Evolutionary conservation across 2,888 invertebrate genomes (phyloP), one percentile per base, ranked within the genome.

Genomic region (Nudaria mundana): DNA sequence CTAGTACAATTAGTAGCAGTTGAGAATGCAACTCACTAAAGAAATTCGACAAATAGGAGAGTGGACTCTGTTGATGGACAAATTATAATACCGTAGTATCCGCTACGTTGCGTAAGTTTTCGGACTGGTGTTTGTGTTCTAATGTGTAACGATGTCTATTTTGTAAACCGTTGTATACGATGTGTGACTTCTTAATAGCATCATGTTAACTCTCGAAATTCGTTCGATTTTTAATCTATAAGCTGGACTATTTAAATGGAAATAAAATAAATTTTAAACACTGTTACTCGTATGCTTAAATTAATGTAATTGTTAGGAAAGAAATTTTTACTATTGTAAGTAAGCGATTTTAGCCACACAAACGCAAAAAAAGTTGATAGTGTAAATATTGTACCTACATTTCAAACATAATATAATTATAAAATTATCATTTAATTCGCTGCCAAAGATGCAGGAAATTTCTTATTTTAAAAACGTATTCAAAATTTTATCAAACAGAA

Each of bases 131-230:
- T 66, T 59, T 72, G 75, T 75, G 75, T 84, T 82, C 81, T 76
- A 57, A 61, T 81, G 81, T 72, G 68, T 72, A 74, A 76, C 66
- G 71, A 76, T 77, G 76, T 81, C 76, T 79, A 77, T 83, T 87
- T 84, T 84, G 68, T 84, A 85, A 86, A 84, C 78, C 79, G 75
- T 83, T 87, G 87, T 87, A 88, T 88, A 88, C 87, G 86, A 88
- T 84, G 82, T 81, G 80, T 80, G 81, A 83, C 79, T 84, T 81
- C 72, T 77, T 67, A 76, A 66, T 66, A 77, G 70, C 83, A 75
- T 78, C 84, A 76, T 74, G 67, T 76, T 75, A 72, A 73, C 76
- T 68, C 63, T 71, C 69, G 71, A 78, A 63, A 66, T 68, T 63
- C 58, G 64, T 72, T 82, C 67, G 76, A 79, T 71, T 77, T 72